Evolutionary conservation across 2,888 invertebrate species (phyloP).

Genomic region (Hyposoter dolosus): DNA sequence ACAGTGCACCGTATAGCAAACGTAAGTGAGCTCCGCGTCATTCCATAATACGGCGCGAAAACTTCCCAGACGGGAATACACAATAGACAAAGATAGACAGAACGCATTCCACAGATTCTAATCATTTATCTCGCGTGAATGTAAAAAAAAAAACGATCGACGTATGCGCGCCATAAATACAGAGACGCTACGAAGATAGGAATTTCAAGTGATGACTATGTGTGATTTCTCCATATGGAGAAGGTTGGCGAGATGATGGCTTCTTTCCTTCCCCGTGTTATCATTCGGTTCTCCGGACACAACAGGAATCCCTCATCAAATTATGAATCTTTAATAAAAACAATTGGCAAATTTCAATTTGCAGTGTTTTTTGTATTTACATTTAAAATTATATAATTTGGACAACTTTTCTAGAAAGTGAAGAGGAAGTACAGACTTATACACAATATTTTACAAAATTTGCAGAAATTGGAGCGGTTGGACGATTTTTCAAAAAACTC

Average conservation of each 20-base stretch:
- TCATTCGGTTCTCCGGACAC: background rate
- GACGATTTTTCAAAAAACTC: too few relatives aligned
- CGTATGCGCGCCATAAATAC: constrained; percentile 1
- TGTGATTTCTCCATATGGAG: background rate
- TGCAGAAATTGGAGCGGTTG: too few relatives aligned
- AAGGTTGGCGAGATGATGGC: background rate
- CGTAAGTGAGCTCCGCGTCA: constrained; percentile 30
- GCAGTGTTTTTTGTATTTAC: too few relatives aligned
- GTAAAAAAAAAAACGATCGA: constrained; percentile 9
- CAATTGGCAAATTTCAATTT: too few relatives aligned
- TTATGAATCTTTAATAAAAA: background rate
- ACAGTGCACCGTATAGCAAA: constrained; percentile 1
- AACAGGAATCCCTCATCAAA: background rate
- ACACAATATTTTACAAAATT: too few relatives aligned
- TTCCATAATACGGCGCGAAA: constrained; percentile 37
- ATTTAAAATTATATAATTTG: too few relatives aligned
- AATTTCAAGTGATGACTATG: background rate
- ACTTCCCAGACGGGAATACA: constrained; percentile 7
- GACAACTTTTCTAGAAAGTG: too few relatives aligned
- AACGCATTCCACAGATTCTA: constrained; percentile 58
- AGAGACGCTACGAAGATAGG: background rate
- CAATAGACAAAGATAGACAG: constrained; percentile 41
- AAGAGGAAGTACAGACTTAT: too few relatives aligned
- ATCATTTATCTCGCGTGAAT: constrained; percentile 33
- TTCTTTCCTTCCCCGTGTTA: background rate